Evolutionary conservation across 2,797 vertebrate species (phyloP).

Genomic region (Sebastolobus alascanus): DNA sequence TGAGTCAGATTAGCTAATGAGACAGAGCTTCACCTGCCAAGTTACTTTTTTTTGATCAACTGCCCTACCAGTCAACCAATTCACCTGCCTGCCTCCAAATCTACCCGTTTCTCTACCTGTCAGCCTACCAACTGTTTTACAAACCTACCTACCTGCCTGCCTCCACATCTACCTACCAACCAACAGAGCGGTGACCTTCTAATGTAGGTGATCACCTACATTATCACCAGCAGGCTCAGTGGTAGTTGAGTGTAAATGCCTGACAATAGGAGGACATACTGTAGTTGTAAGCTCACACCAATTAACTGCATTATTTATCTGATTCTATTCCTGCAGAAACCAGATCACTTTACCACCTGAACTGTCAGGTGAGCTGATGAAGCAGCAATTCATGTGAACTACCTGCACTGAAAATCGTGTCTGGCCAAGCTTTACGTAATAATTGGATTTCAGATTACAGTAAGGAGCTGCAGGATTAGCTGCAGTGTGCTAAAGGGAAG

Average conservation of each 20-base stretch:
- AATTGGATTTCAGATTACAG: conserved; percentile 83
- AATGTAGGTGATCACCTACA: not conserved
- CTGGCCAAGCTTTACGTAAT: conserved; percentile 63
- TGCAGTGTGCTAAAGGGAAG: conserved; percentile 70
- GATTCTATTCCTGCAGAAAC: not conserved
- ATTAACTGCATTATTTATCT: not conserved
- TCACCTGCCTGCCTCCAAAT: not conserved
- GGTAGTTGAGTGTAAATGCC: too few species aligned
- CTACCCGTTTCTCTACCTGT: not conserved
- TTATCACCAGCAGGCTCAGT: too few species aligned
- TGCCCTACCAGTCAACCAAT: too few species aligned
- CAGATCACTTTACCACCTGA: not conserved
- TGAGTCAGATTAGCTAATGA: not conserved
- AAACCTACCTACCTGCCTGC: not conserved
- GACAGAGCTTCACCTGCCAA: not conserved
- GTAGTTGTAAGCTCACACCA: not conserved
- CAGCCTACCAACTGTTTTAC: not conserved
- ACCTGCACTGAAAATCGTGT: conserved; percentile 30
- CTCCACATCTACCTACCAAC: not conserved
- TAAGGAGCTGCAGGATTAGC: conserved; percentile 76
- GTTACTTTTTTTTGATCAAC: too few species aligned
- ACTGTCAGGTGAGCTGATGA: conserved; percentile 4
- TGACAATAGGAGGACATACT: too few species aligned
- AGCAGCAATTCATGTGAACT: conserved; percentile 22
- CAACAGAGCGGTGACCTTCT: not conserved